These are phyloP conservation scores for Pediacus dermestoides DNA, from an alignment of 2,888 invertebrate genomes.

Conservation along the genomic window DNA sequence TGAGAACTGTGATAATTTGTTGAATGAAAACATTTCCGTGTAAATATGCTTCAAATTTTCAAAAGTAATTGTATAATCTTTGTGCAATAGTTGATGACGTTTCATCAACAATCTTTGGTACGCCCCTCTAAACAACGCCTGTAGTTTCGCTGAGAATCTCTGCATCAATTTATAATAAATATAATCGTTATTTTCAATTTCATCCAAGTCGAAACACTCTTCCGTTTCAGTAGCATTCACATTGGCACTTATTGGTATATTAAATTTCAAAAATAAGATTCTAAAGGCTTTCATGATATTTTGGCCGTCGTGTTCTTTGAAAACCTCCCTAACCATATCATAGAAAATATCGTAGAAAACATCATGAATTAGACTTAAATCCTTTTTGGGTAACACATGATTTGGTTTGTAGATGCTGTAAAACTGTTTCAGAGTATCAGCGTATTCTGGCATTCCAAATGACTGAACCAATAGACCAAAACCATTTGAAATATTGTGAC, in stretches of 20 bases:
- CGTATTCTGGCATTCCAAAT: conserved; percentile 37
- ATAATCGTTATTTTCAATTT: not conserved
- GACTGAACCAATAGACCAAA: conserved; percentile 39
- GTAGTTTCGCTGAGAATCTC: conserved; percentile 36
- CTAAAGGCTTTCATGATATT: conserved; percentile 2
- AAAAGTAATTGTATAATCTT: conserved; percentile 28
- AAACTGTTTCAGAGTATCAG: conserved; percentile 27
- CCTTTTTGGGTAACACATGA: conserved; percentile 20
- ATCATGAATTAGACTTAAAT: conserved; percentile 21
- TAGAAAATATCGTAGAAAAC: conserved; percentile 10
- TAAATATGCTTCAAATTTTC: conserved; percentile 35
- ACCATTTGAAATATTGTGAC: conserved; percentile 33
- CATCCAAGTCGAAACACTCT: conserved; percentile 1
- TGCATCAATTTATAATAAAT: conserved; percentile 27
- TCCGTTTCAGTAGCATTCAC: not conserved
- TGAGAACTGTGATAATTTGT: conserved; percentile 20
- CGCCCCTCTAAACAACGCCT: conserved; percentile 37
- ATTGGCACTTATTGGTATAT: not conserved
- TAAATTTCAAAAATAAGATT: conserved; percentile 1
- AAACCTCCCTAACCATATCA: too few relatives aligned
- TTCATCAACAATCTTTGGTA: conserved; percentile 31
- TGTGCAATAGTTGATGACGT: conserved; percentile 29
- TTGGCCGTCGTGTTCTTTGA: not conserved
- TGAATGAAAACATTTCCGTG: conserved; percentile 30
- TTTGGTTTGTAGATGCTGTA: conserved; percentile 36